phyloP scores from a whole-genome alignment of 2,888 invertebrate genomes.

The Camponotus fellah region DNA sequence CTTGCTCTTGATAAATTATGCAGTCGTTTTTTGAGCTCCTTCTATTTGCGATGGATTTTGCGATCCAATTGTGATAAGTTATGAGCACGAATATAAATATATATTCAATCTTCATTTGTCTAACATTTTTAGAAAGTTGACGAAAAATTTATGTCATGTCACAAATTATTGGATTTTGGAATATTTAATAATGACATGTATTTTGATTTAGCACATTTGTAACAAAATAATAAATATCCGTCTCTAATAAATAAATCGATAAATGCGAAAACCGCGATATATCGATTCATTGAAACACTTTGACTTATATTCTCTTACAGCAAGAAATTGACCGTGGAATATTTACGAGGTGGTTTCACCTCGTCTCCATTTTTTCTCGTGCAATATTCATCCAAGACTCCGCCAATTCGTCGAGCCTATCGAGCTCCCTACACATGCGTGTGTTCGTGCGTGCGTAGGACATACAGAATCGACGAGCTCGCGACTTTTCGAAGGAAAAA shows the following conservation, averaged over 20 bases:
- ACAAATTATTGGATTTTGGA: background rate
- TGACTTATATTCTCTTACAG: conserved; percentile 62
- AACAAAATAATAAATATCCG: conserved; percentile 55
- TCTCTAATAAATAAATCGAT: conserved; percentile 44
- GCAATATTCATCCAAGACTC: conserved; percentile 57
- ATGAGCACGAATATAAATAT: background rate
- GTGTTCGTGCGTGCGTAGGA: conserved; percentile 58
- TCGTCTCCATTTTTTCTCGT: conserved; percentile 33
- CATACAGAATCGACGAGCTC: conserved; percentile 17
- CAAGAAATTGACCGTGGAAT: conserved; percentile 79
- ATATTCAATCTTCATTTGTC: background rate
- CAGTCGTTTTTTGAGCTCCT: background rate
- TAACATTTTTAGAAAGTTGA: background rate
- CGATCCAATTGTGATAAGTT: background rate
- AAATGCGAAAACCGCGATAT: conserved; percentile 58
- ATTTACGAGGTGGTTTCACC: conserved; percentile 77
- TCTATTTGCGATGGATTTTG: background rate
- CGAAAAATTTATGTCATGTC: background rate
- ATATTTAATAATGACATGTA: conserved; percentile 12
- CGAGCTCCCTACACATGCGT: conserved; percentile 38
- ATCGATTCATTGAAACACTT: conserved; percentile 59
- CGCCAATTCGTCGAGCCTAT: conserved; percentile 66
- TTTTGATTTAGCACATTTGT: too few relatives aligned
- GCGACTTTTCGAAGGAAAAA: conserved; percentile 71
- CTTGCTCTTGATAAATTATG: background rate